A percentile compares a stretch with the other conserved stretches of the same genome.
These are phyloP conservation scores for Drosophila tristis DNA, from an alignment of 1,140 invertebrate species.

Conservation along the genomic window DNA sequence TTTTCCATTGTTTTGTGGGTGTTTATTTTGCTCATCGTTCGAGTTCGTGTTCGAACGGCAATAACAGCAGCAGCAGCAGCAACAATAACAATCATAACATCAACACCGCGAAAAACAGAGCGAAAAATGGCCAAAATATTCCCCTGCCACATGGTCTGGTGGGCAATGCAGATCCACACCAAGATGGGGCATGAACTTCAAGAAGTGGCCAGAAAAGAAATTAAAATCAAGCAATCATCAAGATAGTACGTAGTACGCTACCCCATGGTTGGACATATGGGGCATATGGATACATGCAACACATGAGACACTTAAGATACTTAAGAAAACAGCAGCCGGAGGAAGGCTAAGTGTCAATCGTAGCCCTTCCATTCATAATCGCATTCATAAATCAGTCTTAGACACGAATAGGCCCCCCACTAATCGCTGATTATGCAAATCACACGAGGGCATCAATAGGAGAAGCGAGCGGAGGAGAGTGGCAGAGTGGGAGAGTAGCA, in stretches of 20 bases:
- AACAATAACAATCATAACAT: background rate
- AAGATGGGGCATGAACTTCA: too few relatives aligned
- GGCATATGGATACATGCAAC: background rate
- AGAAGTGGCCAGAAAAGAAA: too few relatives aligned
- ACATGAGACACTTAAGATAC: too few relatives aligned
- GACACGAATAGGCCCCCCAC: slow-evolving; percentile 23
- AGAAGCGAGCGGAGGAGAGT: background rate
- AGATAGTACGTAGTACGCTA: too few relatives aligned
- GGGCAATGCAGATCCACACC: too few relatives aligned
- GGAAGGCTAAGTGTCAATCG: background rate
- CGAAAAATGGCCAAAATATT: too few relatives aligned
- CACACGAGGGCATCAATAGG: too few relatives aligned
- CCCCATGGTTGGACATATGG: too few relatives aligned
- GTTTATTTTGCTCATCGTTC: background rate
- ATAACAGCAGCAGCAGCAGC: background rate
- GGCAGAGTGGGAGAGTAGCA: background rate
- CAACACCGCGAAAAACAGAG: too few relatives aligned
- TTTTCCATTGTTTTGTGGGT: too few relatives aligned
- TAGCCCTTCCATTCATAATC: slow-evolving; percentile 4
- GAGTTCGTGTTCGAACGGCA: background rate
- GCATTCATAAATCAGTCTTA: slow-evolving; percentile 53
- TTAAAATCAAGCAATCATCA: too few relatives aligned
- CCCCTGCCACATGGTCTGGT: too few relatives aligned
- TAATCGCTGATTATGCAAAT: slow-evolving; percentile 58
- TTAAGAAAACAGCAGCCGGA: background rate